Evolutionary conservation across 2,797 vertebrate genomes (phyloP).

Genomic region (Macropus fuliginosus): DNA sequence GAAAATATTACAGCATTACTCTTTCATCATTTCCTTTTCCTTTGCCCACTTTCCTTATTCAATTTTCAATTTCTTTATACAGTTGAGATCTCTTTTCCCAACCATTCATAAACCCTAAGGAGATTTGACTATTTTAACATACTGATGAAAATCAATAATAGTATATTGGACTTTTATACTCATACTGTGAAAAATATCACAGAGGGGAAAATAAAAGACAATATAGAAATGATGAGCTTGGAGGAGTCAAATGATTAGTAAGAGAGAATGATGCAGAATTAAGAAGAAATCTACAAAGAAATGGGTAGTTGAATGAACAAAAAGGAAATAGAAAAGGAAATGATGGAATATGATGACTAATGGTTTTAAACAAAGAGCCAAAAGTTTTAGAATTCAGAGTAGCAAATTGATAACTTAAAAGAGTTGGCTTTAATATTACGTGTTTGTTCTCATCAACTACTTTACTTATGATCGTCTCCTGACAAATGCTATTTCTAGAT

Average conservation of each 20-base stretch:
- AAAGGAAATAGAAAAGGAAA: background rate
- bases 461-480: slow-evolving; percentile 21
- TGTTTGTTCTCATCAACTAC: slow-evolving; percentile 5
- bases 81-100: background rate
- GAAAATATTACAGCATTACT: no score
- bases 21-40: background rate
- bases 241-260: background rate
- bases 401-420: background rate
- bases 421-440: background rate
- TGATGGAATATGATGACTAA: slow-evolving; percentile 11
- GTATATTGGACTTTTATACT: background rate
- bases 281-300: background rate
- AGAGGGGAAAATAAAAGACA: slow-evolving; percentile 19
- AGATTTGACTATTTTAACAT: background rate
- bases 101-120: background rate
- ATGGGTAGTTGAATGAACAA: background rate
- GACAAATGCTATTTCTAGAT: slow-evolving; percentile 59
- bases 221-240: background rate
- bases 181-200: background rate
- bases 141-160: background rate
- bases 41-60: background rate
- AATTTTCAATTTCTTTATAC: background rate
- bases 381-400: background rate
- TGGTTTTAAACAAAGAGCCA: background rate
- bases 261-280: background rate